Percentiles rank a stretch among this genome's conserved stretches.
Conservation (phyloP, 2,113 vertebrate species). For the Cinclus mexicanus region DNA sequence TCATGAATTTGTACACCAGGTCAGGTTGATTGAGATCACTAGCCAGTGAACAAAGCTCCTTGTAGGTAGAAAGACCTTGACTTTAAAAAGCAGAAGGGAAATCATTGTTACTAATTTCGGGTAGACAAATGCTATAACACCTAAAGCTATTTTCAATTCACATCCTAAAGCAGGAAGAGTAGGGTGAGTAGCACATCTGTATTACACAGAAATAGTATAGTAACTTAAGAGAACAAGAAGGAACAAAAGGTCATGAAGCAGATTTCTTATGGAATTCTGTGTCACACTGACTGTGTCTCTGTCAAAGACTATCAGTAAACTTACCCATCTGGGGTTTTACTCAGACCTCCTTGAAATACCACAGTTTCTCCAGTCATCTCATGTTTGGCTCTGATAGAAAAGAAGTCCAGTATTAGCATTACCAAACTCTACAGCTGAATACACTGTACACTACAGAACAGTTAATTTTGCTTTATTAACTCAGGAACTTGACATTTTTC, state of each 20-base stretch:
- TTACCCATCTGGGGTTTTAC: slow-evolving; percentile 97
- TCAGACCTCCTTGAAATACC: slow-evolving; percentile 92
- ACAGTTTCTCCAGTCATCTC: slow-evolving; percentile 91
- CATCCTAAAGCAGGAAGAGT: neutral
- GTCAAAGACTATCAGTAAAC: neutral
- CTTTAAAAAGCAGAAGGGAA: slow-evolving; percentile 74
- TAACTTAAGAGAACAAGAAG: neutral
- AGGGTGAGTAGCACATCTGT: neutral
- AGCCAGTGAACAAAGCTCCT: slow-evolving; percentile 96
- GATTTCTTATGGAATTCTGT: neutral
- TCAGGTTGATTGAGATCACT: slow-evolving; percentile 98
- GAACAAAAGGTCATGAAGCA: neutral
- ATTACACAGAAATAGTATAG: neutral
- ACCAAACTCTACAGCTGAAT: neutral
- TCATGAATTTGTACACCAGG: slow-evolving; percentile 99
- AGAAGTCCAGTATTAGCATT: neutral
- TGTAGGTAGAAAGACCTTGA: slow-evolving; percentile 94
- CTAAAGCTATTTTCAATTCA: neutral
- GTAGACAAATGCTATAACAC: neutral
- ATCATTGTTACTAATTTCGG: neutral
- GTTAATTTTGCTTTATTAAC: neutral
- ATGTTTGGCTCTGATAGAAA: slow-evolving; percentile 83
- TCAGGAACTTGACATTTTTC: neutral
- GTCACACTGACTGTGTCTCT: neutral
- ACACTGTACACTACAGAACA: neutral